Conservation (phyloP, 2,113 vertebrate species). For the Dromaius novaehollandiae region DNA sequence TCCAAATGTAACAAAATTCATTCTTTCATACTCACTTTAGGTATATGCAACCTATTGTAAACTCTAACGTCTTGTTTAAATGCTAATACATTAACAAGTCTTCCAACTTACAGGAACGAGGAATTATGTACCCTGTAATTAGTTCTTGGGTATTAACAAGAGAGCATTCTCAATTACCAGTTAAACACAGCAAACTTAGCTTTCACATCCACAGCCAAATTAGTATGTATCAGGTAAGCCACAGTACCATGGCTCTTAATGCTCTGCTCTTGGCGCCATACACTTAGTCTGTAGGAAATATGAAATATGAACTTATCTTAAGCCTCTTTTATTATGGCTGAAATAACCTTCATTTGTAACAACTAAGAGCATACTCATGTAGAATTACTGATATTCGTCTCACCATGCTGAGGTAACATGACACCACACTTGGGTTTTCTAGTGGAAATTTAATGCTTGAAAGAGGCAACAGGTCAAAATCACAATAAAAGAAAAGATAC, state of each 20-base stretch:
- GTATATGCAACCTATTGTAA: not conserved
- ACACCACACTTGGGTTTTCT: fast-evolving
- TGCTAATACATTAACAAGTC: not conserved
- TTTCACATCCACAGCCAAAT: not conserved
- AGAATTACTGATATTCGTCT: not conserved
- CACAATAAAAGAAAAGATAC: not conserved
- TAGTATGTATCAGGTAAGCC: not conserved
- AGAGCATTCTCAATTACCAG: not conserved
- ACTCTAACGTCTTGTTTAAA: not conserved
- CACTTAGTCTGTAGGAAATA: not conserved
- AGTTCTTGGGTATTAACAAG: not conserved
- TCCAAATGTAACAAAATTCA: not conserved
- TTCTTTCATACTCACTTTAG: not conserved
- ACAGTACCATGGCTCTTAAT: not conserved
- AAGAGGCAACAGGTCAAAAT: not conserved
- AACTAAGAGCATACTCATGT: not conserved
- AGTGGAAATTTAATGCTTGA: not conserved
- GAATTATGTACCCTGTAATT: not conserved
- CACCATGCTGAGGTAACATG: fast-evolving
- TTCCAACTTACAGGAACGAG: not conserved
- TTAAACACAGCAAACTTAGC: not conserved
- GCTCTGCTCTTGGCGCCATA: not conserved
- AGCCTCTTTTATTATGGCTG: not conserved
- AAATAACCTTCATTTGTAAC: not conserved
- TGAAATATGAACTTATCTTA: not conserved